Evolutionary conservation across 2,888 invertebrate genomes (phyloP).

Genomic region (Andrena bucephala): DNA sequence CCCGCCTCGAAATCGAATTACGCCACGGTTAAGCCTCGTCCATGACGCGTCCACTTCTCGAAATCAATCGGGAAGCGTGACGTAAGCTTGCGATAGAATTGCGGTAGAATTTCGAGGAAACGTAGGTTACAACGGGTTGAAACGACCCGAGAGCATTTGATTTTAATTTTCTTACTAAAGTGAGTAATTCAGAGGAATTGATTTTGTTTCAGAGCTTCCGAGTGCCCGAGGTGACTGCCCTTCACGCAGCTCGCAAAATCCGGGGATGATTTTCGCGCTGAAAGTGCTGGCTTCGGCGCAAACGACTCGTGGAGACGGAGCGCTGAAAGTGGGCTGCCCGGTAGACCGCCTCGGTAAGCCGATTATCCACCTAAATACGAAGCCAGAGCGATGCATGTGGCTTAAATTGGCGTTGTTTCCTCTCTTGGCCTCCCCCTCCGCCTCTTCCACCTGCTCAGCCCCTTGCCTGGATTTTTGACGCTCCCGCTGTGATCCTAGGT

Average conservation of each 20-base stretch:
- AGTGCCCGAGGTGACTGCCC: too few species aligned
- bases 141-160: too few species aligned
- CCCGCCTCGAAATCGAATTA: constrained; percentile 14
- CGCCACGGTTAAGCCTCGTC: neutral
- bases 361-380: constrained; percentile 85
- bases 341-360: constrained; percentile 81
- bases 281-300: constrained; percentile 14
- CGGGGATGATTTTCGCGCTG: constrained; percentile 1
- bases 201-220: neutral
- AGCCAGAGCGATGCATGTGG: constrained; percentile 83
- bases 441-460: constrained; percentile 42
- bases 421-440: constrained; percentile 36
- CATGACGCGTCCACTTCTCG: neutral
- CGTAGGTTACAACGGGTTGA: too few species aligned
- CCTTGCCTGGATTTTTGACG: constrained; percentile 39
- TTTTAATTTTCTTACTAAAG: too few species aligned
- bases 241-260: neutral
- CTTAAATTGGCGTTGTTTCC: constrained; percentile 81
- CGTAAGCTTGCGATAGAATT: neutral
- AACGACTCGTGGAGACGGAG: constrained; percentile 40
- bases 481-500: neutral
- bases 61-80: neutral
- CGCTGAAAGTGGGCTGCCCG: constrained; percentile 72
- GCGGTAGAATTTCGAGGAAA: too few species aligned
- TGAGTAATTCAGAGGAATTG: neutral